A percentile compares a stretch with the other conserved stretches of the same genome.
phyloP scores from a whole-genome alignment of 2,888 invertebrate genomes.

The Drosophila vallismaia region DNA sequence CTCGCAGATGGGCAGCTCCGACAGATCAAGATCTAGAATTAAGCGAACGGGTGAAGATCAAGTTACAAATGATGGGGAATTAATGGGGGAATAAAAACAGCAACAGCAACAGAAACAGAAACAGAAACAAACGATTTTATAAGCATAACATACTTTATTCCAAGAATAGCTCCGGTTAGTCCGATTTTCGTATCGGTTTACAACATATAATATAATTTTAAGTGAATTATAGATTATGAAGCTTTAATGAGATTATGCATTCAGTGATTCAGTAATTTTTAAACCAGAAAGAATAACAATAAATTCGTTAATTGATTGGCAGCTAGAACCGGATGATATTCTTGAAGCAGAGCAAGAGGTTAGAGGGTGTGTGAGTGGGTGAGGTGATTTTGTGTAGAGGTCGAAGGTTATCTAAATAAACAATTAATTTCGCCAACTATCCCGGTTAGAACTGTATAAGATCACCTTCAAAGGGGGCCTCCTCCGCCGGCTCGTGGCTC shows the following conservation, averaged over 20 bases:
- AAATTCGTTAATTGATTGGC: conserved; percentile 6
- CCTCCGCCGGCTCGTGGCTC: conserved; percentile 6
- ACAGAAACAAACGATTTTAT: conserved; percentile 5
- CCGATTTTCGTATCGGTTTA: background rate
- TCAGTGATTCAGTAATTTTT: background rate
- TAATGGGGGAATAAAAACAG: background rate
- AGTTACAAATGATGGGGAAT: background rate
- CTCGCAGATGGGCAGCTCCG: conserved; percentile 93
- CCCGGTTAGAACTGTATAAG: conserved; percentile 82
- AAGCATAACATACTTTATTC: background rate
- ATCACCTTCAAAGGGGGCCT: conserved; percentile 86
- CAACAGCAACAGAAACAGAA: background rate
- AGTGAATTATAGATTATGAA: background rate
- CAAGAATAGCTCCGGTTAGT: background rate
- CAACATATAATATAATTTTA: background rate
- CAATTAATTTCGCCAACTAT: conserved; percentile 35
- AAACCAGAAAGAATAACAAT: conserved; percentile 1
- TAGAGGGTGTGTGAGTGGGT: conserved; percentile 1
- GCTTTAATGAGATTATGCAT: background rate
- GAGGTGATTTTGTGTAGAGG: conserved; percentile 4
- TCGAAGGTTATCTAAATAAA: conserved; percentile 18
- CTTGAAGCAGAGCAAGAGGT: conserved; percentile 24
- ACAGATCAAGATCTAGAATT: conserved; percentile 58
- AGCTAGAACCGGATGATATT: conserved; percentile 1
- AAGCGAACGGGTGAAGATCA: background rate